A percentile compares a stretch with the other conserved stretches of the same genome.
Conservation (phyloP, 2,888 invertebrate species). For the Chaetoderma sp. region DNA sequence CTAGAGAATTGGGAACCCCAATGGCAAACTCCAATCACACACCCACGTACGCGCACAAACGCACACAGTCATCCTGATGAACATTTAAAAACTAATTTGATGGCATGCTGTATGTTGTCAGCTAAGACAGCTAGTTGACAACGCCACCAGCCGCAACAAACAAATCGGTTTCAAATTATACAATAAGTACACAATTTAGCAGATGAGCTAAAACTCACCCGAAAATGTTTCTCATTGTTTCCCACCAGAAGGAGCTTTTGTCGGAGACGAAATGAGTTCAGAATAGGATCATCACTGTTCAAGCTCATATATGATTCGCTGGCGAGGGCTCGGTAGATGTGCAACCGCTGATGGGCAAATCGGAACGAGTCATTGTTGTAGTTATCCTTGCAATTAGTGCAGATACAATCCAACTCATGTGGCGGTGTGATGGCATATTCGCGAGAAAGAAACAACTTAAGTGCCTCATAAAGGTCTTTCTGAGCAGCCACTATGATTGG, state of each 20-base stretch:
- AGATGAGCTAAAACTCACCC: no score
- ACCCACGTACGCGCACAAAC: no score
- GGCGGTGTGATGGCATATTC: not conserved
- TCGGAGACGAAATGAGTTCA: constrained; percentile 37
- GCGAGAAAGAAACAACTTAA: not conserved
- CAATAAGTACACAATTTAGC: no score
- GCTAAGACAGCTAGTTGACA: no score
- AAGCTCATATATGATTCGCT: constrained; percentile 41
- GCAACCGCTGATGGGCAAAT: constrained; percentile 27
- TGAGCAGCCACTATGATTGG: not conserved
- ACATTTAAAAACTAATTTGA: no score
- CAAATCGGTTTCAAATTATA: no score
- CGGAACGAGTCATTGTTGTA: not conserved
- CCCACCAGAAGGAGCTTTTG: constrained; percentile 31
- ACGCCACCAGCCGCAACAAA: no score
- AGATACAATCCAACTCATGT: not conserved
- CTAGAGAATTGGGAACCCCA: no score
- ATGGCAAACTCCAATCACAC: no score
- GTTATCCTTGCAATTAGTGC: not conserved
- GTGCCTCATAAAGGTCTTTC: not conserved
- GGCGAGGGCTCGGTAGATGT: constrained; percentile 38
- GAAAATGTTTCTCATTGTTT: constrained; percentile 43
- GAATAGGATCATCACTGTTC: constrained; percentile 36
- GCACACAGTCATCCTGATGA: no score
- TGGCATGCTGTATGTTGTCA: no score